These are phyloP conservation scores for Octodon degus DNA, from an alignment of 2,113 vertebrate genomes.

Conservation along the genomic window DNA sequence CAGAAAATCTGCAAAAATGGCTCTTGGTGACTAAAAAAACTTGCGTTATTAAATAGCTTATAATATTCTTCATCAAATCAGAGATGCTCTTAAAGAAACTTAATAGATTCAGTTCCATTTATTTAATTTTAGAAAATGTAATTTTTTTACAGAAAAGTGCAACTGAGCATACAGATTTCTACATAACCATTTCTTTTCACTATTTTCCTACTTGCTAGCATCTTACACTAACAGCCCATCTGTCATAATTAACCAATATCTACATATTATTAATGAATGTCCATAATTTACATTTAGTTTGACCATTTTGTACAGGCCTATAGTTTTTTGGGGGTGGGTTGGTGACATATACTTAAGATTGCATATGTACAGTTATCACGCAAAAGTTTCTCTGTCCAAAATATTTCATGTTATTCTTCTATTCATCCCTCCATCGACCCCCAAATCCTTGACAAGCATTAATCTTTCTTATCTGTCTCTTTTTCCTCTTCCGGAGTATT, in stretches of 20 bases:
- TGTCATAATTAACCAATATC: not conserved
- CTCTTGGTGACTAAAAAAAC: not conserved
- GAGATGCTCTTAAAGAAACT: not conserved
- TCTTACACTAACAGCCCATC: not conserved
- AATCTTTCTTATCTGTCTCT: not conserved
- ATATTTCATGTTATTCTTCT: not conserved
- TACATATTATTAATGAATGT: not conserved
- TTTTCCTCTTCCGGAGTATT: slow-evolving; percentile 16
- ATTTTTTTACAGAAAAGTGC: slow-evolving; percentile 4
- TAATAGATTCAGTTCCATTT: not conserved
- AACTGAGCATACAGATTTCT: not conserved
- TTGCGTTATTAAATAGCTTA: not conserved
- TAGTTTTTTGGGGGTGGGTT: not conserved
- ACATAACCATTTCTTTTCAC: not conserved
- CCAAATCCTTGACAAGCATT: not conserved
- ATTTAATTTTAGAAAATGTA: not conserved
- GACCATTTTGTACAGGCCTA: not conserved
- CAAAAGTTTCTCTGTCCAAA: not conserved
- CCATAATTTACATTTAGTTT: not conserved
- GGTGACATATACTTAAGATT: not conserved
- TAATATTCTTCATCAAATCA: slow-evolving; percentile 13
- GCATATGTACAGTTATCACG: not conserved
- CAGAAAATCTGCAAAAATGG: not conserved
- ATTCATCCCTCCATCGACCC: not conserved
- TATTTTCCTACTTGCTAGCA: not conserved